Base-by-base conservation (phyloP, 2,113 vertebrate genomes). In the Zapornia atra region DNA sequence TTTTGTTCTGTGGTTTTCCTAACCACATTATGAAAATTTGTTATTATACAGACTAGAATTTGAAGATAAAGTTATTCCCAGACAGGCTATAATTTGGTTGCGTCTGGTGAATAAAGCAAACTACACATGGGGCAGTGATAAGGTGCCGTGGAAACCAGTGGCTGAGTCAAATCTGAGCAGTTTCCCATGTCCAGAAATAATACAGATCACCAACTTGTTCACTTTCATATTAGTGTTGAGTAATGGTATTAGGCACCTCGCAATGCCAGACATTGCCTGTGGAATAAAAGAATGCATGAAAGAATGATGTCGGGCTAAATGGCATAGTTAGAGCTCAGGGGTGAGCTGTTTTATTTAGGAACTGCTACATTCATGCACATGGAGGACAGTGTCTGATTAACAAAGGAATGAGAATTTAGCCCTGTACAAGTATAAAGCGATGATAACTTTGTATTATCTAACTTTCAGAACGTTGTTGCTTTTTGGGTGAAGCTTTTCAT, bases 341-440 rank as follows among this genome's bases (percentile, higher is more conserved):
- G 11, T 48, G 54, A 72, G 38, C 57, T 87, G 33, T 24, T 72
- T 36, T 28, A 2, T 53, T 88, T 69, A 20, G 70, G 54, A 46
- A 4, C 50, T 50, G 17, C 24, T n/a, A 3, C 31, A n/a, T 81
- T 53, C 1, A 1, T 36, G 44, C 24, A 3, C 0, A 0, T 17
- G 42, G 20, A 68, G 20, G 15, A 18, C 33, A 16, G 9, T 54
- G 13, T 59, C 56, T 85, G 70, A 81, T 46, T 81, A 59, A 50
- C 2, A 4, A 18, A 65, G 64, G 33, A 46, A 8, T 40, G 46
- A 50, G 57, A 68, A 38, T 60, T 36, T 38, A 81, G 12, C 36
- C 25, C 21, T 38, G 15, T 31, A 11, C 12, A 53, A 5, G 48
- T 69, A 42, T 10, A 40, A 94, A 79, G 12, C 2, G 1, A 18